Base-by-base conservation (phyloP, 2,888 invertebrate species). In the Harmothoe impar region DNA sequence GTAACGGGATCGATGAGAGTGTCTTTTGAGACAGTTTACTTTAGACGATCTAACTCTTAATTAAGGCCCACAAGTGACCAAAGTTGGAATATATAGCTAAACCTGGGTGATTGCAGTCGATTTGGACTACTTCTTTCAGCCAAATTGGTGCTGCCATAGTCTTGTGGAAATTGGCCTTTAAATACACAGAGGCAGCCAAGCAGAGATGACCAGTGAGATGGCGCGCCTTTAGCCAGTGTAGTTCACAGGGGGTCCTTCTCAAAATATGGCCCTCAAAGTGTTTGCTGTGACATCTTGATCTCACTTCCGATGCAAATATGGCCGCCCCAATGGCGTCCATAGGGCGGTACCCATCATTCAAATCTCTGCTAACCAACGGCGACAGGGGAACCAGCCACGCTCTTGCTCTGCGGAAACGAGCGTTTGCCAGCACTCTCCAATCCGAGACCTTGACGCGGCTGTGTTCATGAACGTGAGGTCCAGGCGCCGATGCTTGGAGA, bases 261-360 rank as follows among this genome's bases (percentile, higher is more conserved):
- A 43, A 62, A 62, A 62, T n/a, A 62, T 3, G 62, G 15, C 20
- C 62, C n/a, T 62, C 62, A 62, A 12, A 62, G 3, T 62, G 62
- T 62, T 15, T 62, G 23, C 7, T n/a, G 20, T 62, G 62, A 62
- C 72, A 72, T 72, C 31, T 72, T 72, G 72, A 72, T 29, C 72
- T 29, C 29, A 72, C 72, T 29, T 72, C 72, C 31, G n/a, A 72
- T 72, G 31, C 72, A 72, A 72, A 72, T 72, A 72, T 62, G 72
- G 29, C 72, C 15, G 1, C 29, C 72, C 25, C 29, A n/a, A 15
- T 72, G 72, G 5, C 29, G 25, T 29, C 72, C 72, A 7, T 15
- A 29, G 29, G 29, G 72, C 72, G 29, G 72, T 72, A 72, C 72
- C 72, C 72, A 72, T 72, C 72, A 72, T 25, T 72, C 72, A 72